Base-by-base conservation (phyloP, 2,888 invertebrate species). In the Lamproptera curius region DNA sequence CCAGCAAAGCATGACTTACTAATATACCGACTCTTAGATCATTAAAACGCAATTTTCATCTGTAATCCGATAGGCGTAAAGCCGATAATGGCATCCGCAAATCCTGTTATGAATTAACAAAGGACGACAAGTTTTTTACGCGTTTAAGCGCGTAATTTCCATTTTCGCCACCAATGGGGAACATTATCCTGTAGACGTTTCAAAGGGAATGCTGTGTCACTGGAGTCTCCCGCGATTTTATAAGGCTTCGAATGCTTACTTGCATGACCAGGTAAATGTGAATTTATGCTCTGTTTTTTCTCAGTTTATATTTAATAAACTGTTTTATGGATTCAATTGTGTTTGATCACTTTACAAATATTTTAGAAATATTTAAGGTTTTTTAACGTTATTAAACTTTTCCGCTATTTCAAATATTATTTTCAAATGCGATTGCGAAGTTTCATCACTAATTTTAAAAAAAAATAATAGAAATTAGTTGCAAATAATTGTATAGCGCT, bases 91-190 rank as follows among this genome's bases (percentile, higher is more conserved):
- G 10, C 10, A 36, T 16, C 16, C 16, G 9, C 6, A 16, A n/a
- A 36, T 36, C 16, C 10, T 10, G 23, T 1, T n/a, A 23, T 39
- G 34, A 23, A 28, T 40, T 31, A 20, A 39, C 31, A 41, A 46
- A 35, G 34, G 36, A 11, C 4, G 28, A 38, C 17, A 46, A 41
- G 33, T 31, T 31, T 33, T 16, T 20, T 17, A 37, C 52, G 64
- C 65, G 64, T 59, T 63, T 72, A 70, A 70, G 66, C 69, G 68
- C 67, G 72, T 73, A 73, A 75, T 75, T 73, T 62, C 62, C 67
- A 73, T 75, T 78, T 71, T 65, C 51, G 53, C 55, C 63, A 59
- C 74, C 76, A 77, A 76, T 72, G 61, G 66, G 54, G 63, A 60
- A 42, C 50, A 50, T 44, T 46, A 46, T 42, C 43, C 40, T 40